Evolutionary conservation across 2,888 invertebrate species (phyloP).

Genomic region (Thecophora atra): DNA sequence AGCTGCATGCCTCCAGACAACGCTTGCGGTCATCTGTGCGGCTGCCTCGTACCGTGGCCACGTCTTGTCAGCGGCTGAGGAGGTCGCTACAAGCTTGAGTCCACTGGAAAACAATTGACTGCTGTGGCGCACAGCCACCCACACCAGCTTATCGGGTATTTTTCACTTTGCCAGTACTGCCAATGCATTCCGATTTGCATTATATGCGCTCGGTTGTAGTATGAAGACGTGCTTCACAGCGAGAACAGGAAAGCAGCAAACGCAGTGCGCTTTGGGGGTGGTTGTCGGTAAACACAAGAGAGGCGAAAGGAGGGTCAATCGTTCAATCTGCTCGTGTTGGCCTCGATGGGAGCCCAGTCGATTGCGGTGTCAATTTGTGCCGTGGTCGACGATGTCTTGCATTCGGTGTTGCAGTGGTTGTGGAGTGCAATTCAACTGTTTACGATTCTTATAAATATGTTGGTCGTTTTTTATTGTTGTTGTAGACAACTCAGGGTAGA

Average conservation of each 20-base stretch:
- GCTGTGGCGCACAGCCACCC: conserved; percentile 37
- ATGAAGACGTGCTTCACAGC: neutral
- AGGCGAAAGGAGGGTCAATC: neutral
- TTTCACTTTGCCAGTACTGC: conserved; percentile 55
- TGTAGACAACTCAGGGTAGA: neutral
- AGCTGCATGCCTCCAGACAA: neutral
- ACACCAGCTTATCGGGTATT: conserved; percentile 55
- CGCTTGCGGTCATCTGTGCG: neutral
- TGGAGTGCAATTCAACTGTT: conserved; percentile 45
- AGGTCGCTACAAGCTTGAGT: conserved; percentile 50
- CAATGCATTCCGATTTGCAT: conserved; percentile 53
- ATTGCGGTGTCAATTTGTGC: conserved; percentile 13
- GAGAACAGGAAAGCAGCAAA: neutral
- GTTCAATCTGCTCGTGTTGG: neutral
- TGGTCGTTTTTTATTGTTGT: neutral
- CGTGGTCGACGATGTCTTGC: conserved; percentile 11
- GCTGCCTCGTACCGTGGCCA: neutral
- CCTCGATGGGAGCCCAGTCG: neutral
- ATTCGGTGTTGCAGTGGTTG: conserved; percentile 3
- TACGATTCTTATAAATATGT: conserved; percentile 18
- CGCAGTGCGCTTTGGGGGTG: neutral
- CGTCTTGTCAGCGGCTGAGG: neutral
- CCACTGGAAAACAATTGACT: conserved; percentile 60
- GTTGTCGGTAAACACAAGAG: neutral
- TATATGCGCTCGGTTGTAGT: conserved; percentile 46